Percentiles rank a stretch among this genome's conserved stretches.
Evolutionary conservation across 2,797 vertebrate species (phyloP).

Genomic region (Erethizon dorsatum): DNA sequence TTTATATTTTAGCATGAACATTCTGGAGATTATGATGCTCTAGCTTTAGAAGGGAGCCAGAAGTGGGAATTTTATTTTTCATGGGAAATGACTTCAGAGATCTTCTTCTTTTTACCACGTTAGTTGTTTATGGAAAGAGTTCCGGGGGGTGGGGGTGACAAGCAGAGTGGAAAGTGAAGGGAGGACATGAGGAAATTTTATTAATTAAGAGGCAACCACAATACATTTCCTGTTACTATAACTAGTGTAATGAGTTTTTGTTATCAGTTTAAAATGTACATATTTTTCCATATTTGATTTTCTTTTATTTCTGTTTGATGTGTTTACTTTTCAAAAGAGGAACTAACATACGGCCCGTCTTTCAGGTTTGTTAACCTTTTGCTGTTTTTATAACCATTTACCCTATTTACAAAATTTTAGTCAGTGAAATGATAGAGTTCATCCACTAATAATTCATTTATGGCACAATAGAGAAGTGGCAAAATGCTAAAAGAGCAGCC

Average conservation of each 20-base stretch:
- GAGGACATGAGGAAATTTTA: not conserved
- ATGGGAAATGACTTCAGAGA: not conserved
- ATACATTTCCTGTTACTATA: not conserved
- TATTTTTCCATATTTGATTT: conserved; percentile 22
- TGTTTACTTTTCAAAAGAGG: conserved; percentile 51
- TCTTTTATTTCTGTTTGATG: conserved; percentile 49
- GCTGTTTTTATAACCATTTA: conserved; percentile 42
- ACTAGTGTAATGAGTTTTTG: conserved; percentile 1
- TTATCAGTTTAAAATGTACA: conserved; percentile 47
- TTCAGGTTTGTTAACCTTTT: conserved; percentile 28
- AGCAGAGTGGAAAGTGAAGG: not conserved
- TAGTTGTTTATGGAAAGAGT: not conserved
- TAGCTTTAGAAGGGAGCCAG: not conserved
- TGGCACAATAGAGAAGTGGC: conserved; percentile 22
- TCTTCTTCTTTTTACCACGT: not conserved
- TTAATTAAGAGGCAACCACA: not conserved
- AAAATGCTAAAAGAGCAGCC: conserved; percentile 12
- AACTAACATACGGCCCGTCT: not conserved
- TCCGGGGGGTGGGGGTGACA: not conserved
- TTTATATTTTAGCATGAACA: not conserved
- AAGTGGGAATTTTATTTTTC: conserved; percentile 35
- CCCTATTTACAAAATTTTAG: not conserved
- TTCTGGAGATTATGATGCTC: not conserved
- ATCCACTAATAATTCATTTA: conserved; percentile 25
- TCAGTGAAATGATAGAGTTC: not conserved